These are phyloP conservation scores for Lacerta viridis DNA, from an alignment of 2,797 vertebrate genomes.

Conservation along the genomic window DNA sequence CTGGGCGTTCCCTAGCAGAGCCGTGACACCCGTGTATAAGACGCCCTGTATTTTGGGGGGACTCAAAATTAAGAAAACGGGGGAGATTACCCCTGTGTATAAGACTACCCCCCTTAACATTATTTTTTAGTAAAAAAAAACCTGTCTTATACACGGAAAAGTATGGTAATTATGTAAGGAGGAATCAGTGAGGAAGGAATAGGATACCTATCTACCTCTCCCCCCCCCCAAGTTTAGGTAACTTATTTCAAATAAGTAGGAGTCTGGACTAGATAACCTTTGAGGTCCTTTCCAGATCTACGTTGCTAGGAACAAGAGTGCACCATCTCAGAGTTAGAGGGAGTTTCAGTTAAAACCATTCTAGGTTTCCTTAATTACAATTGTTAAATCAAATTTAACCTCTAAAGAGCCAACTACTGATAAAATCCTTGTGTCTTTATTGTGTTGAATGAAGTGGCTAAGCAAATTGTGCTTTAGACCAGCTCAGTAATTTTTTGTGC, in stretches of 20 bases:
- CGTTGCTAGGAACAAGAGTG: slow-evolving; percentile 34
- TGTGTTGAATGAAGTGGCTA: slow-evolving; percentile 51
- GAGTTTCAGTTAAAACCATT: slow-evolving; percentile 55
- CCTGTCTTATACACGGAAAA: too few relatives aligned
- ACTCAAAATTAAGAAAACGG: too few relatives aligned
- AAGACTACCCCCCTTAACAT: too few relatives aligned
- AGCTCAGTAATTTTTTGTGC: neutral
- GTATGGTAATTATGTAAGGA: too few relatives aligned
- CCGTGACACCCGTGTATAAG: too few relatives aligned
- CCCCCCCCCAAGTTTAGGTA: too few relatives aligned
- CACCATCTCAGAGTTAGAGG: slow-evolving; percentile 34
- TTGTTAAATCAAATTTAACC: slow-evolving; percentile 29
- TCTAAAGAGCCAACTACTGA: slow-evolving; percentile 30
- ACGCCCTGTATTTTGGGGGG: too few relatives aligned
- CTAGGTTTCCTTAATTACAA: slow-evolving; percentile 37
- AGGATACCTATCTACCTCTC: neutral
- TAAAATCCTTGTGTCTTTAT: neutral
- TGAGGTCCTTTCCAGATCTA: neutral
- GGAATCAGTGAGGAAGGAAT: neutral
- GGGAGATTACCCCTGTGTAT: too few relatives aligned
- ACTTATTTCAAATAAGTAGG: neutral
- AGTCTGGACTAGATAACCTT: neutral
- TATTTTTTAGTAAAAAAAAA: too few relatives aligned
- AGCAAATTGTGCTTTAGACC: slow-evolving; percentile 14
- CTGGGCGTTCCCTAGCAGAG: too few relatives aligned